phyloP scores from a whole-genome alignment of 2,113 vertebrate species.

The Vimba vimba region DNA sequence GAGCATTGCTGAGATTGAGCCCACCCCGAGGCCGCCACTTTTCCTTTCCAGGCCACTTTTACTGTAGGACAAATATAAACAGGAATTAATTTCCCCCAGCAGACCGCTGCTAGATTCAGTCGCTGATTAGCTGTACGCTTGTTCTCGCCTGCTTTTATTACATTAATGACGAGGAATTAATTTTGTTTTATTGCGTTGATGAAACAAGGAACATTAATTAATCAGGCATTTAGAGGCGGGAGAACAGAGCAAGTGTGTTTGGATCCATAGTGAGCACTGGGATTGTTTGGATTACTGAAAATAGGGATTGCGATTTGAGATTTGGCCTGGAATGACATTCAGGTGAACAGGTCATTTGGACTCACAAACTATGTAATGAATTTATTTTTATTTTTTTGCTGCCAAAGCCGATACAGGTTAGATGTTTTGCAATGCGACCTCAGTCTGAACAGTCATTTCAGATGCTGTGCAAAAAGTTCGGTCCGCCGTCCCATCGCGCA shows the following conservation, averaged over 20 bases:
- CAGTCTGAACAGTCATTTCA: no score
- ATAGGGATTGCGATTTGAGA: neutral
- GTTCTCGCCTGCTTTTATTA: slow-evolving; percentile 53
- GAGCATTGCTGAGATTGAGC: slow-evolving; percentile 35
- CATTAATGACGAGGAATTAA: slow-evolving; percentile 63
- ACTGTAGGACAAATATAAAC: slow-evolving; percentile 47
- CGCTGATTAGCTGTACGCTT: slow-evolving; percentile 48
- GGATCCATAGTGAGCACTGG: neutral
- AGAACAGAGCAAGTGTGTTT: neutral
- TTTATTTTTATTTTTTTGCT: no score
- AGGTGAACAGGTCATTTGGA: no score
- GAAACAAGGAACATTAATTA: slow-evolving; percentile 63
- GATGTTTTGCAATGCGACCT: no score
- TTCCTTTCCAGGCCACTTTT: slow-evolving; percentile 28
- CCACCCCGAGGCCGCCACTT: slow-evolving; percentile 24
- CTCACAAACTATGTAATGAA: no score
- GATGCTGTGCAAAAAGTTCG: no score
- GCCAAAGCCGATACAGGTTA: no score
- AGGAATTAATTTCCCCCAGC: slow-evolving; percentile 45
- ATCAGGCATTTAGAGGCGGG: slow-evolving; percentile 49
- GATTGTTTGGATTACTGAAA: neutral
- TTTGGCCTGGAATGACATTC: neutral
- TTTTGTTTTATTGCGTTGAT: slow-evolving; percentile 60
- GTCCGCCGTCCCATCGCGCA: no score
- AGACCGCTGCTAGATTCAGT: slow-evolving; percentile 51